Base-by-base conservation (phyloP, 2,113 vertebrate species). In the Arothron firmamentum region DNA sequence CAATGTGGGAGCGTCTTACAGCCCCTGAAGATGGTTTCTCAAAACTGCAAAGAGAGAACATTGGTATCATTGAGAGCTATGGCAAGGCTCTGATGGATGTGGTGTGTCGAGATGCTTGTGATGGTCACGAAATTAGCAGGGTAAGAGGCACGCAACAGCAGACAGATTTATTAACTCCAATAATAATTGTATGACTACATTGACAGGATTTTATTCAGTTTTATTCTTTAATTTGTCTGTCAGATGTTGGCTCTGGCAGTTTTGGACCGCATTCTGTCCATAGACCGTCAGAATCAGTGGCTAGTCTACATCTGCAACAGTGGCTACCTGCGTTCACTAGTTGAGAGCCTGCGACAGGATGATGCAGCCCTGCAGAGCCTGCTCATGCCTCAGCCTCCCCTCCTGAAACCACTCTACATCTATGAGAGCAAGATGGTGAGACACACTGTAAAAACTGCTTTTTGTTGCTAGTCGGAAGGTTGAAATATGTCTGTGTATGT, bases 381-480 rank as follows among this genome's bases (percentile, higher is more conserved):
- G 42, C 94, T 99, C 12, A 84, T 85, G 0, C 96, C 96, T 18
- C 96, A 98, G 68, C 93, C 95, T 0, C 96, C 96, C 1, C 81
- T 95, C 6, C 90, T 99, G 63, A 99, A 99, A 83, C 95, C 96
- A 0, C 87, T 99, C 17, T 99, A 97, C 78, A 96, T 96, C 58
- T 98, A 97, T 0, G 95, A 98, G 75, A 98, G 95, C 82, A 99
- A 99, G 89, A 98, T 99, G 95, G 96, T 97, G 90, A 92, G 18
- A 15, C 10, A 11, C 45, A 9, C 10, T 6, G 47, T 7, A 20
- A 17, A 1, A 1, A 2, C n/a, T 20, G 0, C 16, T 34, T n/a
- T 7, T 53, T 17, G 14, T 34, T 34, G 16, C 17, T 10, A 28
- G 7, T 2, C 11, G 60, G 16, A 58, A 5, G 11, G n/a, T 42